These are phyloP conservation scores for Noctua comes DNA, from an alignment of 2,888 invertebrate genomes.

Conservation along the genomic window DNA sequence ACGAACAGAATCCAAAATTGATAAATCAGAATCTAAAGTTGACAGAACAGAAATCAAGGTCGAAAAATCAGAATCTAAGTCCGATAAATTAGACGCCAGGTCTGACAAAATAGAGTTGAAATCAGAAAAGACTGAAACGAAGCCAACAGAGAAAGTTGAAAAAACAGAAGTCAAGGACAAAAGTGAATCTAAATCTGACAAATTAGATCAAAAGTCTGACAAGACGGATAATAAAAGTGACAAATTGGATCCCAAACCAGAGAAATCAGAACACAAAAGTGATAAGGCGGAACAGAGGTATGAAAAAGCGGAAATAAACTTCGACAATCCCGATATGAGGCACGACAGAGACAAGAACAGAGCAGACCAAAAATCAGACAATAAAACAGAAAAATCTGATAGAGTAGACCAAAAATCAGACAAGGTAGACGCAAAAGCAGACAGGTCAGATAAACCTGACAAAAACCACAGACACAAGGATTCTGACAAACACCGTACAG, in stretches of 20 bases:
- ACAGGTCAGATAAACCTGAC: conserved; percentile 69
- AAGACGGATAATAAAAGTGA: conserved; percentile 54
- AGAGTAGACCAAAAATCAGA: conserved; percentile 59
- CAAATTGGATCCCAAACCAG: conserved; percentile 51
- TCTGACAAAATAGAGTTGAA: conserved; percentile 64
- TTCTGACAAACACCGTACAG: conserved; percentile 65
- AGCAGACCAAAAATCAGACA: conserved; percentile 59
- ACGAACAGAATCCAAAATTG: conserved; percentile 43
- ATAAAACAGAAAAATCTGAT: conserved; percentile 62
- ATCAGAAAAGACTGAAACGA: conserved; percentile 66
- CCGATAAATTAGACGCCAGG: conserved; percentile 59
- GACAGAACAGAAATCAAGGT: conserved; percentile 46
- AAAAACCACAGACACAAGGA: conserved; percentile 79
- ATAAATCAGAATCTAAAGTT: conserved; percentile 48
- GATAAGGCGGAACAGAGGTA: conserved; percentile 51
- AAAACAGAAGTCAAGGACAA: conserved; percentile 68
- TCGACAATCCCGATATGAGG: conserved; percentile 64
- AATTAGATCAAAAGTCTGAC: conserved; percentile 52
- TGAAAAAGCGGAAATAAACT: conserved; percentile 63
- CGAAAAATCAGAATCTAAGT: conserved; percentile 47
- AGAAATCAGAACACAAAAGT: conserved; percentile 54
- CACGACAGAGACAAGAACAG: conserved; percentile 59
- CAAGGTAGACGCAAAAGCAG: conserved; percentile 62
- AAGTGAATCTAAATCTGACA: conserved; percentile 54
- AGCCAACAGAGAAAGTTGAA: conserved; percentile 61